Percentiles rank a stretch among this genome's conserved stretches.
These are phyloP conservation scores for Tigriopus californicus DNA, from an alignment of 2,888 invertebrate species.

Conservation along the genomic window DNA sequence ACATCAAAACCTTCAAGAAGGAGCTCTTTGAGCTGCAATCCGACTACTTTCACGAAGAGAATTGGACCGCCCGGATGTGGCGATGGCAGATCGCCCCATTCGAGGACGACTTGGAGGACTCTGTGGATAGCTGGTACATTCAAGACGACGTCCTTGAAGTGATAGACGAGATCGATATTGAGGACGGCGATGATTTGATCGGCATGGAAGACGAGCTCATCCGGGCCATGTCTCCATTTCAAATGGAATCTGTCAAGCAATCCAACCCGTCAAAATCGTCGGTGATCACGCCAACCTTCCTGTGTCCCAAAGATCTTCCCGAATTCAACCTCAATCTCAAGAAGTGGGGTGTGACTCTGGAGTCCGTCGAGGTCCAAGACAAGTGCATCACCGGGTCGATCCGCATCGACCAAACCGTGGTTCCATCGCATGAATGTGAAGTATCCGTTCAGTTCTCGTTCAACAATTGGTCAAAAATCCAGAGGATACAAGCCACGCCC, in stretches of 20 bases:
- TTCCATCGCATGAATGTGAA: neutral
- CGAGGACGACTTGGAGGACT: neutral
- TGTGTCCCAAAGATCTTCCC: neutral
- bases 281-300: neutral
- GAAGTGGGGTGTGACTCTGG: neutral
- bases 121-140: neutral
- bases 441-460: no score
- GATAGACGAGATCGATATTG: neutral
- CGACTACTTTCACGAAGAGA: neutral
- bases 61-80: neutral
- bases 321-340: neutral
- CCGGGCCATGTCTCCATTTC: no score
- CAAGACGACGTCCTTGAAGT: neutral
- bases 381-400: neutral
- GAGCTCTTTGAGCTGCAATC: neutral
- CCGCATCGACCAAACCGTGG: neutral
- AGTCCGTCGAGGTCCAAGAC: neutral
- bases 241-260: no score
- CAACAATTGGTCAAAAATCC: no score
- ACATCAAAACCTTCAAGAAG: neutral
- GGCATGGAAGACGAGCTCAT: neutral
- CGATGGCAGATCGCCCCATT: neutral
- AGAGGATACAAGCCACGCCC: no score
- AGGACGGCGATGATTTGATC: neutral
- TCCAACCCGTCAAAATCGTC: neutral